phyloP scores from a whole-genome alignment of 1,140 invertebrate species.

The Drosophila littoralis region DNA sequence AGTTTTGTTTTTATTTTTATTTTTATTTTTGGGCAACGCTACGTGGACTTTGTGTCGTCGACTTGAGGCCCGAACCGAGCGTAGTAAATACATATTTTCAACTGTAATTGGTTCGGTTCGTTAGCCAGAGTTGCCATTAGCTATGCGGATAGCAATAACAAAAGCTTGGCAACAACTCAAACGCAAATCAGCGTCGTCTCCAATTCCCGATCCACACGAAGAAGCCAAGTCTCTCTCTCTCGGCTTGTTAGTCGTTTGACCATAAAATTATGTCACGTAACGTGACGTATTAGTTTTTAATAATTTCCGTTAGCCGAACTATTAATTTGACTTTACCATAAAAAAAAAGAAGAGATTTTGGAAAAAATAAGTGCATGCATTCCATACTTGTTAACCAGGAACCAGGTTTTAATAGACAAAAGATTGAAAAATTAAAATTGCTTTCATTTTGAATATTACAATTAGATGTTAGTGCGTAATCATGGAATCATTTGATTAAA shows the following conservation, averaged over 20 bases:
- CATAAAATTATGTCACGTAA: neutral
- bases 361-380: too few relatives aligned
- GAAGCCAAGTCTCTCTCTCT: neutral
- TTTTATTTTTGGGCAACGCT: constrained; percentile 12
- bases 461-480: too few relatives aligned
- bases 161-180: neutral
- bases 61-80: neutral
- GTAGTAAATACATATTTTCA: constrained; percentile 6
- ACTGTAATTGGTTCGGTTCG: constrained; percentile 21
- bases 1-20: too few relatives aligned
- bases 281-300: neutral
- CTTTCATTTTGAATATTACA: too few relatives aligned
- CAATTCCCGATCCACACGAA: constrained; percentile 2
- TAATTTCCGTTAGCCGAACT: neutral
- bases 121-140: constrained; percentile 13
- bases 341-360: too few relatives aligned
- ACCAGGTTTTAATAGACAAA: too few relatives aligned
- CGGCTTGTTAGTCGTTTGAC: neutral
- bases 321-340: neutral
- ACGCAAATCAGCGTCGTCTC: neutral
- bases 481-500: too few relatives aligned
- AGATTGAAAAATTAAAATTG: too few relatives aligned
- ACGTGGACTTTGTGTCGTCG: constrained; percentile 16
- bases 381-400: too few relatives aligned
- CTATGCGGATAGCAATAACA: neutral